Base-by-base conservation (phyloP, 2,888 invertebrate species). In the Prionchulus punctatus region DNA sequence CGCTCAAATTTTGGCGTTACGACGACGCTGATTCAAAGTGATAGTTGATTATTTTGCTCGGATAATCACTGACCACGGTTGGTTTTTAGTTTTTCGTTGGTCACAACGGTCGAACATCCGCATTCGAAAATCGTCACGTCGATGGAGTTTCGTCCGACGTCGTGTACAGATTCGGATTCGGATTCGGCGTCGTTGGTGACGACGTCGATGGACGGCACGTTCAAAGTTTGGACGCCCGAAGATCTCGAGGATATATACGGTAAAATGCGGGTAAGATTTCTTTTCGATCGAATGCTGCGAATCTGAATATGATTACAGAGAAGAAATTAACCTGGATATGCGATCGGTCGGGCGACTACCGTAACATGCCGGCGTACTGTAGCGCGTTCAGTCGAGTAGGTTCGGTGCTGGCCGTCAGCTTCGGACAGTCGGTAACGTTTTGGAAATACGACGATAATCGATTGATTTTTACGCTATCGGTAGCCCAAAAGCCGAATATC, bases 1-100 rank as follows among this genome's bases (percentile, higher is more conserved):
- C 47, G 47, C 47, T 45, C 47, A 45, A 45, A 21, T 45, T 45
- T 21, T 45, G 47, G 47, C 4, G 4, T n/a, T 45, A 45, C 47
- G 47, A 45, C 47, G 15, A n/a, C 21, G 47, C 47, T 36, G 36
- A 12, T 36, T 36, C 7, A 36, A 36, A 36, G 18, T 36, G 36
- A 36, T 12, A 36, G 18, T 36, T 12, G 36, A 36, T 36, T 36
- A 12, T 12, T 18, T 7, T 12, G 18, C 18, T 36, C 7, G 36
- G 18, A 36, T 36, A 36, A 36, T 12, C 18, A 36, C 36, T 12
- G 36, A 7, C 12, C 12, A 36, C 18, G 7, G 7, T 36, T 7
- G 7, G 7, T 36, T 36, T 36, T 18, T 12, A 36, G 36, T 12
- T 36, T 36, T 7, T 7, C 7, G 18, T 36, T 36, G 18, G 18